Evolutionary conservation across 2,888 invertebrate genomes (phyloP), one percentile per base, ranked within the genome.

Genomic region (Acanthosepion pharaonis): DNA sequence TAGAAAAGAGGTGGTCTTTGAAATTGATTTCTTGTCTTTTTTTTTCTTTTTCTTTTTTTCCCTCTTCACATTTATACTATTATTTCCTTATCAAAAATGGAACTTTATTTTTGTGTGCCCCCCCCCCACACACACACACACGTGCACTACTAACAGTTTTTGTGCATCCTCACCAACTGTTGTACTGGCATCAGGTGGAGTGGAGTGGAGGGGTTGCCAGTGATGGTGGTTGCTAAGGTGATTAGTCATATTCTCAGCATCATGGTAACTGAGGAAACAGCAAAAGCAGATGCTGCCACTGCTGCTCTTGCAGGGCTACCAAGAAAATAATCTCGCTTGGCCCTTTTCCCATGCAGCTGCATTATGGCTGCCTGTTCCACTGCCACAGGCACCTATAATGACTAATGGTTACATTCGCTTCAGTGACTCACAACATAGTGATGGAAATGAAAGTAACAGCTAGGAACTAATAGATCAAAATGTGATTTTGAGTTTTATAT

Each of bases 161-260:
- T 93, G 92, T 93, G 49, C 92, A 48, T 92, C 48, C 92, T 92
- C n/a, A 92, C 18, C 78, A 78, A 78, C 78, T 78, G 78, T 78
- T 78, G 78, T 78, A 78, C 78, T 33, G 78, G 42, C 42, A 42
- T 42, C 42, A 42, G 42, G 42, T 42, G 42, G 42, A 42, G 42
- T 42, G 42, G 42, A 42, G 42, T 42, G 42, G 42, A 78, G 78
- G 78, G 28, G 78, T n/a, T 8, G 78, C 11, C 11, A 23, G 15
- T 78, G 78, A n/a, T 78, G n/a, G n/a, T 78, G 78, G 78, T 78
- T 78, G 78, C 78, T 78, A 78, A 78, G 78, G 78, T 78, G 78
- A 78, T 78, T 78, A 78, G 78, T 78, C 78, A 78, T 78, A 78
- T 78, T 93, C 53, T 93, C 93, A 53, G 93, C 93, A 15, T 93